phyloP scores from a whole-genome alignment of 2,797 vertebrate genomes.

The Notolabrus celidotus region DNA sequence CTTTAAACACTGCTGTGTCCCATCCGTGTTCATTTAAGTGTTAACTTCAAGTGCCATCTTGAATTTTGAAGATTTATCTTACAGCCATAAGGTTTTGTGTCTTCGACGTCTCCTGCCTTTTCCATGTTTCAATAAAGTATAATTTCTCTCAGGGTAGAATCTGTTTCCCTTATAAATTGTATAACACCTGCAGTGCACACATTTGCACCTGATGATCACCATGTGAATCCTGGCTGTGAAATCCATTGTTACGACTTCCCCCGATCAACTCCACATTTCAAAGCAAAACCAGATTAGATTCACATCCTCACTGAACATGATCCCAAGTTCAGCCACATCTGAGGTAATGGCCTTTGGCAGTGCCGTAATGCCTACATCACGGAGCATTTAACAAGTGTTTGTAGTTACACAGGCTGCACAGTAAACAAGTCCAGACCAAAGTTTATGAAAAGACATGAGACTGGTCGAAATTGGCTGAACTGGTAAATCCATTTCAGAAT shows the following conservation, averaged over 20 bases:
- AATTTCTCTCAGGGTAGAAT: background rate
- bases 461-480: constrained; percentile 21
- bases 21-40: too few species aligned
- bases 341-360: constrained; percentile 23
- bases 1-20: too few species aligned
- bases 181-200: background rate
- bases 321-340: constrained; percentile 29
- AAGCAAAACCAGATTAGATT: constrained; percentile 25
- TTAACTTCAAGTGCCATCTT: too few species aligned
- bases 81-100: too few species aligned
- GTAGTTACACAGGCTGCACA: constrained; percentile 30
- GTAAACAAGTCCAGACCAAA: constrained; percentile 48
- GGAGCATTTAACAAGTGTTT: constrained; percentile 61
- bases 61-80: too few species aligned
- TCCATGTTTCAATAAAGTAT: too few species aligned
- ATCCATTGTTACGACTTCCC: constrained; percentile 17
- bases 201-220: background rate
- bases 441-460: constrained; percentile 41
- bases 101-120: too few species aligned
- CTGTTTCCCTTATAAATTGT: background rate
- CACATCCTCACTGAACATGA: constrained; percentile 22
- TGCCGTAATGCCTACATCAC: constrained; percentile 33
- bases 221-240: constrained; percentile 15
- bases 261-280: constrained; percentile 32
- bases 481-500: constrained; percentile 25